phyloP scores from a whole-genome alignment of 2,113 vertebrate species.

The Neodontobutis hainanensis region DNA sequence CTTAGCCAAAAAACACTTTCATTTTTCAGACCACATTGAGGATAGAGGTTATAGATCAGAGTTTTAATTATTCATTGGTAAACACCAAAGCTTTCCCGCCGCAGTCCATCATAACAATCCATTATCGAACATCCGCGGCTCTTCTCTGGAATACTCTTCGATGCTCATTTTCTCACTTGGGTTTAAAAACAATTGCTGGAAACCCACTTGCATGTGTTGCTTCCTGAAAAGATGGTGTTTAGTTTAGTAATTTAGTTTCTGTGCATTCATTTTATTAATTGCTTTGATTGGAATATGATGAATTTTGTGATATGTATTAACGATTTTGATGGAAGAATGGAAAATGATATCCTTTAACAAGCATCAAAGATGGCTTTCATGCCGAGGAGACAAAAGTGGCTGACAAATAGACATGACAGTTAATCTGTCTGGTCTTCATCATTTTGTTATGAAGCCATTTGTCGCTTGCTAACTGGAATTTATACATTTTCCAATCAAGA shows the following conservation, averaged over 20 bases:
- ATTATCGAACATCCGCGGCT: constrained; percentile 37
- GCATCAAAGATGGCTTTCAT: not conserved
- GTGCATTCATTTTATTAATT: not conserved
- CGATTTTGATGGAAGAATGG: not conserved
- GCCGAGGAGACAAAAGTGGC: not conserved
- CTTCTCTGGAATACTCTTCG: not conserved
- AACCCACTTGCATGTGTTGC: not conserved
- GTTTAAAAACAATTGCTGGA: constrained; percentile 26
- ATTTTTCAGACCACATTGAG: constrained; percentile 21
- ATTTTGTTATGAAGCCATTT: not conserved
- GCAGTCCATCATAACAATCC: constrained; percentile 13
- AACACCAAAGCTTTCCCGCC: constrained; percentile 26
- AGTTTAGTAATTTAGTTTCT: not conserved
- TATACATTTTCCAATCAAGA: not conserved
- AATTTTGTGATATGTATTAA: not conserved
- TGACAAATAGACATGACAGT: constrained; percentile 4
- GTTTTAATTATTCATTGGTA: constrained; percentile 57
- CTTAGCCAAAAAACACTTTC: constrained; percentile 4
- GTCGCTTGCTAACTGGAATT: not conserved
- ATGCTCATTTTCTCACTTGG: constrained; percentile 18
- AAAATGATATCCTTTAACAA: not conserved
- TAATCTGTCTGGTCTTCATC: constrained; percentile 6
- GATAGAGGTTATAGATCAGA: constrained; percentile 27
- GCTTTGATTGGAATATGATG: not conserved
- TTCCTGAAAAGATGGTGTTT: not conserved